Percentiles rank a stretch among this genome's conserved stretches.
Evolutionary conservation across 2,888 invertebrate genomes (phyloP).

Genomic region (Pandemis cinnamomeana): DNA sequence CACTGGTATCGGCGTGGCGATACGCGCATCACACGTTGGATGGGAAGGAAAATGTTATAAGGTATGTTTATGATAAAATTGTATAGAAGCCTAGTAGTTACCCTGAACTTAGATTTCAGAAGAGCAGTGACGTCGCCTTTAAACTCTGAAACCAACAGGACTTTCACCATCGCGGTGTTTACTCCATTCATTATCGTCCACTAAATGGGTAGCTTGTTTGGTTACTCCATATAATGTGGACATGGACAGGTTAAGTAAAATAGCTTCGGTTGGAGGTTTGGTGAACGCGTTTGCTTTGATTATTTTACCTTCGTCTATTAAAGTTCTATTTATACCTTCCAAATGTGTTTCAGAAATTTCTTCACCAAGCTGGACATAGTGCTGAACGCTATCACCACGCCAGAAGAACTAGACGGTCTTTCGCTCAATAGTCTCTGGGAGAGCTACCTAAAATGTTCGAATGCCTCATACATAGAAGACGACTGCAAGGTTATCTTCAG

Average conservation of each 20-base stretch:
- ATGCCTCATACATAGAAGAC: constrained; percentile 44
- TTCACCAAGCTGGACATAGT: constrained; percentile 69
- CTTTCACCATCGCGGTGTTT: too few species aligned
- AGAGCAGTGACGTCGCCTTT: too few species aligned
- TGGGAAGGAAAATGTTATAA: constrained; percentile 56
- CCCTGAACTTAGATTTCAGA: too few species aligned
- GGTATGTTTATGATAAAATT: constrained; percentile 49
- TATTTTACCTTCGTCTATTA: background rate
- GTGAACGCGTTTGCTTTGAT: too few species aligned
- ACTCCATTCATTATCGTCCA: too few species aligned
- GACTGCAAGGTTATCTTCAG: constrained; percentile 59
- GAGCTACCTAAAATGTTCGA: constrained; percentile 57
- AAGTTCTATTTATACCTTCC: too few species aligned
- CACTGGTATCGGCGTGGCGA: constrained; percentile 58
- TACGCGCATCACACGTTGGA: constrained; percentile 58
- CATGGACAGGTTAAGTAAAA: too few species aligned
- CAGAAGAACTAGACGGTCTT: constrained; percentile 46
- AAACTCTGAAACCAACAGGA: too few species aligned
- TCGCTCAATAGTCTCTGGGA: constrained; percentile 65
- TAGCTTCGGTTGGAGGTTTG: too few species aligned
- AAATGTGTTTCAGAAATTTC: constrained; percentile 57
- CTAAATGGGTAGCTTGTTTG: too few species aligned
- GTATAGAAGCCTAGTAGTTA: too few species aligned
- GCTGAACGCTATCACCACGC: constrained; percentile 59
- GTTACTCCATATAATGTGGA: too few species aligned